phyloP scores from a whole-genome alignment of 1,140 invertebrate species.

The Medauroidea extradentata region DNA sequence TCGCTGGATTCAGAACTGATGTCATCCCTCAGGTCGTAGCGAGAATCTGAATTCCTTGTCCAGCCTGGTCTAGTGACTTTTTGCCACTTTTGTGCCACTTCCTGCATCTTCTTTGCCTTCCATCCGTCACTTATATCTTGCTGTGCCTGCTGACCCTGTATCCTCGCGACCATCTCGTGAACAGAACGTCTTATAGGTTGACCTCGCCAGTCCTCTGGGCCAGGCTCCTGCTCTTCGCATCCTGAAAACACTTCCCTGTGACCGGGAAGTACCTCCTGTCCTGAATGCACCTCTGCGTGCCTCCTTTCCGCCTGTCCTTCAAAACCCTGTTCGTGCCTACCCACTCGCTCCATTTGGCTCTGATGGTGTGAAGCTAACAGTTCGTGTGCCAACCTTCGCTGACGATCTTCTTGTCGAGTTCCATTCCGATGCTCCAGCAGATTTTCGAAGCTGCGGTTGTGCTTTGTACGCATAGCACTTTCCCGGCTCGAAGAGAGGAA shows the following conservation, averaged over 20 bases:
- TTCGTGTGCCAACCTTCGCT: constrained; percentile 22
- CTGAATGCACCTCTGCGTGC: neutral
- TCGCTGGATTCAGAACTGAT: constrained; percentile 37
- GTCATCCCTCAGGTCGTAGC: constrained; percentile 23
- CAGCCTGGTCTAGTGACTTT: neutral
- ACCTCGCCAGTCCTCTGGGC: constrained; percentile 26
- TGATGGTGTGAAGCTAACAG: constrained; percentile 24
- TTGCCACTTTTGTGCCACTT: no score
- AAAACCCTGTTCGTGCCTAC: constrained; percentile 19
- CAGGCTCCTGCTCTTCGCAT: neutral
- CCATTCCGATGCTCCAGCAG: constrained; percentile 32
- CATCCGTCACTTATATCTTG: no score
- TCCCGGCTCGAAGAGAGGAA: neutral
- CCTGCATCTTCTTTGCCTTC: no score
- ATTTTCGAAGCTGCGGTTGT: constrained; percentile 26
- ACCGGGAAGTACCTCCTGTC: neutral
- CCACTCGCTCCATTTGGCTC: constrained; percentile 19
- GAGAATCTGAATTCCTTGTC: neutral
- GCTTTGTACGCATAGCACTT: constrained; percentile 26
- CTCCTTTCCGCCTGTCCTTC: constrained; percentile 27
- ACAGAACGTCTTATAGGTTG: constrained; percentile 33
- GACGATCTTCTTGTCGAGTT: constrained; percentile 38
- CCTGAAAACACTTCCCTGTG: neutral
- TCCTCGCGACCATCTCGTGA: constrained; percentile 41
- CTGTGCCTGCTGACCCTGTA: constrained; percentile 36